Percentiles rank a stretch among this genome's conserved stretches.
Conservation (phyloP, 1,140 invertebrate genomes). For the Tribolium castaneum region DNA sequence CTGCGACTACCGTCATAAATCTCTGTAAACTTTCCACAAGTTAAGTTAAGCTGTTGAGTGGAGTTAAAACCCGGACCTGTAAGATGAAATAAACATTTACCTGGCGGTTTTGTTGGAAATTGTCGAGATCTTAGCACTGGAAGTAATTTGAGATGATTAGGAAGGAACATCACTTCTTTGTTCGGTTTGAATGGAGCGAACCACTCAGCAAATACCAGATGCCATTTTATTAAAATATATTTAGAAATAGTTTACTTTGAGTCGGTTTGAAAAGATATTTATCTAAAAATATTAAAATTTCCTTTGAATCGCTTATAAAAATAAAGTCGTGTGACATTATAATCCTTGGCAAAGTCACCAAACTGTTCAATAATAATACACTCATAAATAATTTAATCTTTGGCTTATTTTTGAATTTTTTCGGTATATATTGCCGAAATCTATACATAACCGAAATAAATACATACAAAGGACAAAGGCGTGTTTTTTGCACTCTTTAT, state of each 20-base stretch:
- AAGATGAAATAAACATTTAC: background rate
- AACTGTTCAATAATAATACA: background rate
- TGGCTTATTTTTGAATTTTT: background rate
- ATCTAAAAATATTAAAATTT: background rate
- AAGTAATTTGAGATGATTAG: background rate
- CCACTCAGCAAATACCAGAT: background rate
- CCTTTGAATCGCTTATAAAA: background rate
- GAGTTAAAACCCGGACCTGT: background rate
- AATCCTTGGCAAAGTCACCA: background rate
- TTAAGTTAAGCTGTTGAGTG: conserved; percentile 20
- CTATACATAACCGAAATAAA: background rate
- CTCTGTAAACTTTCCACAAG: background rate
- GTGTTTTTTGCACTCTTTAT: background rate
- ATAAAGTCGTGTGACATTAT: background rate
- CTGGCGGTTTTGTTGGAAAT: conserved; percentile 10
- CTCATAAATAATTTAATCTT: background rate
- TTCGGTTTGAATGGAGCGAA: background rate
- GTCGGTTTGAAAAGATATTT: background rate
- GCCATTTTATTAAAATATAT: background rate
- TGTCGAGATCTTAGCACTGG: background rate
- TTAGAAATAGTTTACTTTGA: background rate
- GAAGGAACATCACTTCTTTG: background rate
- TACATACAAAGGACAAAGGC: background rate
- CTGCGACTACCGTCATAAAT: background rate
- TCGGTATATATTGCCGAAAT: background rate